Conservation (phyloP, 2,113 vertebrate species). For the Telmatochromis sp. region DNA sequence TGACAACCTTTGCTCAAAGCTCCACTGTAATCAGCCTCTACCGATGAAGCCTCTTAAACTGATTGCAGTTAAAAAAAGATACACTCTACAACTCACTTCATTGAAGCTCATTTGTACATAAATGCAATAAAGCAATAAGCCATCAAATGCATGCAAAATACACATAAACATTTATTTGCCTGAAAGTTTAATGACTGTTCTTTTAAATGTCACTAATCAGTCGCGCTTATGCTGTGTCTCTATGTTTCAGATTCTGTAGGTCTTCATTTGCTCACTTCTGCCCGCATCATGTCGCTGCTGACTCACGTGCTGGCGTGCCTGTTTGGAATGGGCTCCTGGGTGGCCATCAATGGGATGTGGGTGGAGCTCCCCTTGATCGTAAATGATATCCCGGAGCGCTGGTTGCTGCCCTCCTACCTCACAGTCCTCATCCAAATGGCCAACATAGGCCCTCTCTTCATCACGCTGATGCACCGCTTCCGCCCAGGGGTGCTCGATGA, state of each 20-base stretch:
- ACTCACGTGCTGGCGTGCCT: constrained; percentile 73
- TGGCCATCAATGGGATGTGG: constrained; percentile 84
- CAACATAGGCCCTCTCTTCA: constrained; percentile 76
- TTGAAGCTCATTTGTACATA: background rate
- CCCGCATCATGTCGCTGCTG: constrained; percentile 66
- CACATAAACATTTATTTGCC: background rate
- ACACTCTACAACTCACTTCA: background rate
- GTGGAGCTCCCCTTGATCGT: constrained; percentile 80
- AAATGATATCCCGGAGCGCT: constrained; percentile 65
- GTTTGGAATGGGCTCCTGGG: constrained; percentile 81
- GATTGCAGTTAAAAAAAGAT: background rate
- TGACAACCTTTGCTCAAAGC: background rate
- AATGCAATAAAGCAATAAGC: background rate
- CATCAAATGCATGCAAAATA: background rate
- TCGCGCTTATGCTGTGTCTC: background rate
- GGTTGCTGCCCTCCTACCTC: constrained; percentile 80
- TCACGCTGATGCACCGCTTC: constrained; percentile 75
- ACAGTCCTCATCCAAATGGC: constrained; percentile 81
- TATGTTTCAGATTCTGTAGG: constrained; percentile 42
- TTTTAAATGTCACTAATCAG: background rate
- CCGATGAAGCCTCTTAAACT: background rate
- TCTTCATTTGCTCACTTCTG: background rate
- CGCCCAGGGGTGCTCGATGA: constrained; percentile 66
- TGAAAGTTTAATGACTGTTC: background rate
- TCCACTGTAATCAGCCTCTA: background rate